Evolutionary conservation across 1,140 invertebrate species (phyloP).

Genomic region (Chionoecetes opilio): DNA sequence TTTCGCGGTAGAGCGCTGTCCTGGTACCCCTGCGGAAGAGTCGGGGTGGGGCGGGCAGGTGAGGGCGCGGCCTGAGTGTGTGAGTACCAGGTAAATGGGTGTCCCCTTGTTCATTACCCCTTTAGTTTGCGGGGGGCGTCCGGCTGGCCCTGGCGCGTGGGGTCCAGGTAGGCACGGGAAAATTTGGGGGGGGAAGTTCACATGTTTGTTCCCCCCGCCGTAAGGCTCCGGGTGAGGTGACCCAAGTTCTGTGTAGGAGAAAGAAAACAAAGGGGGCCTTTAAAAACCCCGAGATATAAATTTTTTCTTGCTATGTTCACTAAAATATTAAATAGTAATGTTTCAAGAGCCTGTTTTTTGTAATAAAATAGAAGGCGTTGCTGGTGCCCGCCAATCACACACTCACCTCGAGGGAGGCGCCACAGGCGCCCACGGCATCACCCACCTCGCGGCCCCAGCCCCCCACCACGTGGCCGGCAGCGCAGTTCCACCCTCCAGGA

Average conservation of each 20-base stretch:
- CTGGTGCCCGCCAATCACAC: too few species aligned
- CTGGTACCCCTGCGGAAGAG: conserved; percentile 90
- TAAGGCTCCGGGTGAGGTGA: conserved; percentile 86
- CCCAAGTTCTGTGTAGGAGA: conserved; percentile 87
- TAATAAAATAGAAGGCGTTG: too few species aligned
- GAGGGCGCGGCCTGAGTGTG: too few species aligned
- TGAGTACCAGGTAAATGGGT: conserved; percentile 83
- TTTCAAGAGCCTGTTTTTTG: too few species aligned
- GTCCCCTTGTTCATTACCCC: conserved; percentile 91
- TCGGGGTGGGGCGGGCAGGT: not conserved
- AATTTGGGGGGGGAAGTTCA: conserved; percentile 91
- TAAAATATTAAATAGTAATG: too few species aligned
- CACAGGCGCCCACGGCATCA: conserved; percentile 85
- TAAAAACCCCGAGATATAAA: too few species aligned
- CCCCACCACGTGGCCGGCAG: not conserved
- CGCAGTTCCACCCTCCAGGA: conserved; percentile 22
- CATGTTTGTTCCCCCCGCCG: conserved; percentile 92
- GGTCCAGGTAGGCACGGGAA: conserved; percentile 88
- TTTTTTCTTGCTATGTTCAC: too few species aligned
- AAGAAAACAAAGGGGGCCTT: too few species aligned
- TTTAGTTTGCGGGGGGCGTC: conserved; percentile 89
- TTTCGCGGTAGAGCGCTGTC: conserved; percentile 92
- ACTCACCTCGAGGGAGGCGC: conserved; percentile 39
- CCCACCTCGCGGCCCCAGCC: conserved; percentile 84
- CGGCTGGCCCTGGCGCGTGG: conserved; percentile 82